Percentiles rank a stretch among this genome's conserved stretches.
phyloP scores from a whole-genome alignment of 2,797 vertebrate species.

The Gouania willdenowi region DNA sequence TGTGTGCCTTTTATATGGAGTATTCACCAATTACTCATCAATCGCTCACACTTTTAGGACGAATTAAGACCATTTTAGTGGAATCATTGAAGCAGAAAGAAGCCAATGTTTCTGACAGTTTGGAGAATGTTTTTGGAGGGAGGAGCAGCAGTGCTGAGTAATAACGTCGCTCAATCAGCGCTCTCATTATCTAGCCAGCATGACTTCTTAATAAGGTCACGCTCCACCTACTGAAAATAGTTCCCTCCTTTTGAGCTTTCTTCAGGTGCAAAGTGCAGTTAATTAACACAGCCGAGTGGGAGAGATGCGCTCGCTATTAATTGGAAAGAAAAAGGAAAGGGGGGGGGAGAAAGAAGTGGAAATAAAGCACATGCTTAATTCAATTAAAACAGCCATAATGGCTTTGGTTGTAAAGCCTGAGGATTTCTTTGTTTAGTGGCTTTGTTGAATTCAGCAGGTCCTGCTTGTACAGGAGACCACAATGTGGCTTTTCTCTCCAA shows the following conservation, averaged over 20 bases:
- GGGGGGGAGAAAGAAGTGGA: constrained; percentile 54
- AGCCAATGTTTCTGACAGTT: too few species aligned
- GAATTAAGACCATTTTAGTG: neutral
- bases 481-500: constrained; percentile 28
- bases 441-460: constrained; percentile 69
- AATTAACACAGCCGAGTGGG: constrained; percentile 78
- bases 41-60: too few species aligned
- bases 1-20: too few species aligned
- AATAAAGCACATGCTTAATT: constrained; percentile 79
- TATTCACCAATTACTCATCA: too few species aligned
- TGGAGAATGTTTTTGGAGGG: too few species aligned
- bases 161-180: constrained; percentile 79
- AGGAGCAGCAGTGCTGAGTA: constrained; percentile 64
- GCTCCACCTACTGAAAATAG: constrained; percentile 84
- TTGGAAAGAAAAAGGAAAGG: constrained; percentile 56
- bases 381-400: constrained; percentile 77
- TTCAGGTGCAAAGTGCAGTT: constrained; percentile 84
- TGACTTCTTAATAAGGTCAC: constrained; percentile 82
- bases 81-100: too few species aligned
- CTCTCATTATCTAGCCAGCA: constrained; percentile 79
- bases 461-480: constrained; percentile 50
- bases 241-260: constrained; percentile 79
- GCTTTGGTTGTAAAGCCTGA: constrained; percentile 64
- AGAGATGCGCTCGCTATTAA: constrained; percentile 72
- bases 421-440: constrained; percentile 69